Conservation (phyloP, 2,888 invertebrate genomes). For the Oscheius sp. region DNA sequence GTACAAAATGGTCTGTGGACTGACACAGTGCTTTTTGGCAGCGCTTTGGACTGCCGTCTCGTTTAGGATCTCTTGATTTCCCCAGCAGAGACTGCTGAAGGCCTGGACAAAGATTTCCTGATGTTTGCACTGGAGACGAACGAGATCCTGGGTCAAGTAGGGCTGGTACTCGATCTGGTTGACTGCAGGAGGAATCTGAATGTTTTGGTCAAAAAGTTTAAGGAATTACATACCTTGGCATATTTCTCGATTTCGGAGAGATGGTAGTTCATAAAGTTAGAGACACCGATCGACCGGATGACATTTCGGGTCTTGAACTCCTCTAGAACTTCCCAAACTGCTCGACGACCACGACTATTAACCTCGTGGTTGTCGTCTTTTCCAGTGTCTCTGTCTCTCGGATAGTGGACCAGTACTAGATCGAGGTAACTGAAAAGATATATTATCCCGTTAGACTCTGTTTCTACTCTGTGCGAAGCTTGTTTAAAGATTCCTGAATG, state of each 20-base stretch:
- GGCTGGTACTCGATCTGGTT: slow-evolving; percentile 75
- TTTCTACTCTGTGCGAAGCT: slow-evolving; percentile 45
- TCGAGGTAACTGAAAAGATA: slow-evolving; percentile 29
- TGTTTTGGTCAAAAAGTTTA: not conserved
- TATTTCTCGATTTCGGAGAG: slow-evolving; percentile 78
- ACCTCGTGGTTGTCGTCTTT: slow-evolving; percentile 15
- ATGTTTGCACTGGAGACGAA: slow-evolving; percentile 70
- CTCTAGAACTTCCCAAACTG: slow-evolving; percentile 82
- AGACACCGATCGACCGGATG: slow-evolving; percentile 83
- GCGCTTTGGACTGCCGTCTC: slow-evolving; percentile 79
- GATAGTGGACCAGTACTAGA: slow-evolving; percentile 26
- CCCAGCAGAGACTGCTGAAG: slow-evolving; percentile 75
- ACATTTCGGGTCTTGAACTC: slow-evolving; percentile 76
- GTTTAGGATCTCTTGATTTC: slow-evolving; percentile 75
- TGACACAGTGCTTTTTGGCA: slow-evolving; percentile 77
- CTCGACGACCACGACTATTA: slow-evolving; percentile 74
- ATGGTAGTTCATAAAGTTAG: slow-evolving; percentile 83
- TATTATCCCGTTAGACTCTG: not conserved
- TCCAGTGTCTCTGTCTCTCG: slow-evolving; percentile 6
- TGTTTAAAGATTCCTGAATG: slow-evolving; percentile 50
- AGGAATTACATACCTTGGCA: slow-evolving; percentile 39
- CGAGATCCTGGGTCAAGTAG: slow-evolving; percentile 67
- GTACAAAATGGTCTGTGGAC: slow-evolving; percentile 56
- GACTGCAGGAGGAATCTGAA: slow-evolving; percentile 51
- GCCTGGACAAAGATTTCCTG: slow-evolving; percentile 74